Conservation (phyloP, 2,113 vertebrate species). For the Mixornis gularis region DNA sequence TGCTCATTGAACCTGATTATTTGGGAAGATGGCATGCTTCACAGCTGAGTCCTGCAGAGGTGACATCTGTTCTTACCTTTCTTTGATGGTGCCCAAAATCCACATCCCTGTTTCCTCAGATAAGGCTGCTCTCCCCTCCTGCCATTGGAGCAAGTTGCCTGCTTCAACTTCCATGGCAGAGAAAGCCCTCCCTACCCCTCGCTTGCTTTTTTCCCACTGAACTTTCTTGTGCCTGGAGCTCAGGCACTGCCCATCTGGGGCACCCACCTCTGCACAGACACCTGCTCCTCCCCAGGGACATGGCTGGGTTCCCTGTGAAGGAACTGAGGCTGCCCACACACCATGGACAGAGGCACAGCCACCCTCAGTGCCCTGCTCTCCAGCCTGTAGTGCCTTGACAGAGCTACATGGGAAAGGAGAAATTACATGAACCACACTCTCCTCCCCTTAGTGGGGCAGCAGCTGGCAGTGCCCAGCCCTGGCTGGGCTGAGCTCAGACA, state of each 20-base stretch:
- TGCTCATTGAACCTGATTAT: not conserved
- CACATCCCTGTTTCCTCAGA: not conserved
- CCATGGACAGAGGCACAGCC: not conserved
- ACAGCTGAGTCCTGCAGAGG: not conserved
- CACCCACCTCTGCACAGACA: not conserved
- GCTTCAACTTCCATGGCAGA: rapidly evolving
- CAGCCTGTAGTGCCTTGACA: rapidly evolving
- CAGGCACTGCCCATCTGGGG: not conserved
- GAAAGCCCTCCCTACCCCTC: not conserved
- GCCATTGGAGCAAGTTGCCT: not conserved
- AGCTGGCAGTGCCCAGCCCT: not conserved
- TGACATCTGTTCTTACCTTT: not conserved
- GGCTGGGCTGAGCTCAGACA: not conserved
- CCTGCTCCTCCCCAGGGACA: not conserved
- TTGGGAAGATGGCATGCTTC: not conserved
- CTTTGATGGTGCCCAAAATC: not conserved
- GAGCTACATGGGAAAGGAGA: not conserved
- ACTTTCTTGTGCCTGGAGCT: not conserved
- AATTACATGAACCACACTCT: not conserved
- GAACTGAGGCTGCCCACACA: not conserved
- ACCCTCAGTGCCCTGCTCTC: not conserved
- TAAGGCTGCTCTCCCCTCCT: not conserved
- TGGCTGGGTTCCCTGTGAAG: not conserved
- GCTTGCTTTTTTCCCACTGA: not conserved
- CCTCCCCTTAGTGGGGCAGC: too few species aligned